Percentiles rank a stretch among this genome's conserved stretches.
Conservation (phyloP, 2,888 invertebrate genomes). For the Hermaeophaga mercurialis region DNA sequence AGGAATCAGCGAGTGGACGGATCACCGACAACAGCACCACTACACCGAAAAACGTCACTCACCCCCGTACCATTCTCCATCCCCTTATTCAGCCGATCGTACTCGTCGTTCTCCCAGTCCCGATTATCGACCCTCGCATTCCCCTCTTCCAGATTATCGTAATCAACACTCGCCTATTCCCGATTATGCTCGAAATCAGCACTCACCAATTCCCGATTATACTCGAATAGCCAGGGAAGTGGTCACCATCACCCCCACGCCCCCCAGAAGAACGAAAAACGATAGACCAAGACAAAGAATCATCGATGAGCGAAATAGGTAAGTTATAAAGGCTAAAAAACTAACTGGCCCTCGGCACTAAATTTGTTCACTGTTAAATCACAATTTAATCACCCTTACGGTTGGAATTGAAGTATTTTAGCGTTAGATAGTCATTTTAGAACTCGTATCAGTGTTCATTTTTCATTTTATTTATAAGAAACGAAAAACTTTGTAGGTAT, state of each 20-base stretch:
- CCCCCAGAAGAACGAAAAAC: constrained; percentile 70
- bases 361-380: too few relatives aligned
- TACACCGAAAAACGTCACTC: constrained; percentile 39
- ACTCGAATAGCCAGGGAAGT: constrained; percentile 39
- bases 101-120: constrained; percentile 43
- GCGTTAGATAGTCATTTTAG: too few relatives aligned
- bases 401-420: too few relatives aligned
- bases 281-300: constrained; percentile 52
- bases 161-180: constrained; percentile 36
- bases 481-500: too few relatives aligned
- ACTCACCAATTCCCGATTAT: constrained; percentile 40
- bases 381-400: too few relatives aligned
- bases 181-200: constrained; percentile 36
- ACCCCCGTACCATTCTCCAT: constrained; percentile 35
- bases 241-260: constrained; percentile 61
- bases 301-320: constrained; percentile 54
- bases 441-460: too few relatives aligned
- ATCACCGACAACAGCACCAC: constrained; percentile 57
- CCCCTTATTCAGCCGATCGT: constrained; percentile 31
- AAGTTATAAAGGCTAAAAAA: constrained; percentile 44
- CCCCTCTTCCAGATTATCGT: constrained; percentile 41
- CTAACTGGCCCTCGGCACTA: too few relatives aligned
- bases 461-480: too few relatives aligned
- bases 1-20: constrained; percentile 82
- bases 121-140: constrained; percentile 41